Percentiles rank a stretch among this genome's conserved stretches.
Evolutionary conservation across 2,113 vertebrate genomes (phyloP).

Genomic region (Notothenia rossii): DNA sequence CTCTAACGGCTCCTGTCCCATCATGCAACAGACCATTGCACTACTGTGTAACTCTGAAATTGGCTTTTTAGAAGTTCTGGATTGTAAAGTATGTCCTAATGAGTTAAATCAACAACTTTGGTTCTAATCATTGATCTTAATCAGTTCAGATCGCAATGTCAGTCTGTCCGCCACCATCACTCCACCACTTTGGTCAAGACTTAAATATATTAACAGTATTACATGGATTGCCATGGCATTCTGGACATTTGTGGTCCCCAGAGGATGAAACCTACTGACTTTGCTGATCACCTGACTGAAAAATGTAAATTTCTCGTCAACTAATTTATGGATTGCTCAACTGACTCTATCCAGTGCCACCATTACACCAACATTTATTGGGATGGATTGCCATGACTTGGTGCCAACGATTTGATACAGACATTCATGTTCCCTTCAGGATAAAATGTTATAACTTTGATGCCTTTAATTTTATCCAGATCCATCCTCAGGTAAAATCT

Average conservation of each 20-base stretch:
- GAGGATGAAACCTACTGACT: no score
- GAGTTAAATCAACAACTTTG: conserved; percentile 20
- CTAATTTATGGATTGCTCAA: neutral
- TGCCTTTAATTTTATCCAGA: no score
- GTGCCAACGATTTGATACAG: neutral
- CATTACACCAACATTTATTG: neutral
- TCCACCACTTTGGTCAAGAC: neutral
- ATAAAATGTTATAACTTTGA: no score
- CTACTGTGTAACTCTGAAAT: conserved; percentile 32
- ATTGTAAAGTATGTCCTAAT: conserved; percentile 18
- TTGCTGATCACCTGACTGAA: no score
- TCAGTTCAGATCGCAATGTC: neutral
- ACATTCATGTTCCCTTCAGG: no score
- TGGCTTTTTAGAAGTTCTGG: conserved; percentile 38
- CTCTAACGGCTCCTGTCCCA: conserved; percentile 32
- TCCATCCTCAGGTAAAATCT: no score
- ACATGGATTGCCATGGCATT: neutral
- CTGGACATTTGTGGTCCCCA: neutral
- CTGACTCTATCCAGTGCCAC: neutral
- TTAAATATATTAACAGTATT: conserved; percentile 1
- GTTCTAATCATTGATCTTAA: neutral
- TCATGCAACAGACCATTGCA: conserved; percentile 38
- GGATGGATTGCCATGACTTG: neutral
- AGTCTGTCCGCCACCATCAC: neutral
- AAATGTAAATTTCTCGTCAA: neutral